Base-by-base conservation (phyloP, 2,888 invertebrate species). In the Congeria kusceri region DNA sequence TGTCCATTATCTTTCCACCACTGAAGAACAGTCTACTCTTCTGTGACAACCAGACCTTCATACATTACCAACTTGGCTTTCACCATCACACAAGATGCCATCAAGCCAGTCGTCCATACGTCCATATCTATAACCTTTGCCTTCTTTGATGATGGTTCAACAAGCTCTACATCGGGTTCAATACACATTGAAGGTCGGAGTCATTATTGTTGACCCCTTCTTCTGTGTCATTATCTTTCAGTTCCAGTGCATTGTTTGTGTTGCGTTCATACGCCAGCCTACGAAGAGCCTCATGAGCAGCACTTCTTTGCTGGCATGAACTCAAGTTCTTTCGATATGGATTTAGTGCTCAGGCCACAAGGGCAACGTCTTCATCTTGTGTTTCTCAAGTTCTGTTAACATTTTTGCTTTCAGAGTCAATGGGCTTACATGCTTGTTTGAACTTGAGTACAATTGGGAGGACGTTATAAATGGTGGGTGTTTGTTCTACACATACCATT, bases 1-100 rank as follows among this genome's bases (percentile, higher is more conserved):
- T 47, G 18, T n/a, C 28, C 49, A 39, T 70, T 62, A 20, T 53
- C 32, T 20, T 70, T 62, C 70, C 70, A 70, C 70, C 70, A 70
- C 49, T 70, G 11, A 15, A 61, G 25, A 11, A 46, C 20, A n/a
- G 39, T 27, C 27, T 18, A 25, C 18, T 32, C 23, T 27, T 18
- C 59, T 59, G 18, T 1, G 46, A 47, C 29, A 39, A 46, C 28
- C 28, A 47, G 28, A 27, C 47, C n/a, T 25, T 68, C 59, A 39
- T 47, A 46, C 58, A 63, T 56, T 25, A n/a, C 20, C 25, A 20
- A 27, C 9, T 47, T 57, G 20, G 23, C 28, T 47, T 28, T 59
- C 68, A 2, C 61, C 69, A 25, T 18, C 25, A 28, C 46, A 61
- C 18, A 59, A 29, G 25, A 69, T 39, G 61, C 59, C 69, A 3